Evolutionary conservation across 2,888 invertebrate genomes (phyloP).

Genomic region (Trachelus iudaicus): DNA sequence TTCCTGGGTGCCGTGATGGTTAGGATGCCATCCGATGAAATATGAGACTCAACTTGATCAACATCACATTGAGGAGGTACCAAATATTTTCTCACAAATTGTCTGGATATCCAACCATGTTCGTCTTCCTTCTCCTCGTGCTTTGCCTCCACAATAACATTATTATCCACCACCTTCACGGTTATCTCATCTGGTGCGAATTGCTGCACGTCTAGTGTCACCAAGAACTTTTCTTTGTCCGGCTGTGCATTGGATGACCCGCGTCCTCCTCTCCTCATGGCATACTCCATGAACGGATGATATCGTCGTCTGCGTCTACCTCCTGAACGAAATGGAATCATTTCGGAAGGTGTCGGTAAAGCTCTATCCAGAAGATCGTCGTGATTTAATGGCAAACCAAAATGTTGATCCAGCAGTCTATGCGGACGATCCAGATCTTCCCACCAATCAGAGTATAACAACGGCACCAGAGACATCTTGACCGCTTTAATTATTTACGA

Average conservation of each 20-base stretch:
- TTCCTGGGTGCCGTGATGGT: constrained; percentile 72
- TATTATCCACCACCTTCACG: constrained; percentile 77
- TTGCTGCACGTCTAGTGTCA: constrained; percentile 78
- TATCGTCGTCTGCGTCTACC: constrained; percentile 72
- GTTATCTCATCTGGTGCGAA: constrained; percentile 79
- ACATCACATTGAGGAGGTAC: constrained; percentile 79
- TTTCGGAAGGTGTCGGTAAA: constrained; percentile 42
- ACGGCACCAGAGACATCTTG: constrained; percentile 82
- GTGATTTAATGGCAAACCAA: constrained; percentile 75
- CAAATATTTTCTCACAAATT: constrained; percentile 78
- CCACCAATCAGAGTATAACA: constrained; percentile 86
- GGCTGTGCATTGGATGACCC: constrained; percentile 68
- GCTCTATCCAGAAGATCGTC: constrained; percentile 72
- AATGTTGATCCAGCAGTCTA: constrained; percentile 70
- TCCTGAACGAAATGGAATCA: constrained; percentile 44
- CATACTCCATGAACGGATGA: constrained; percentile 73
- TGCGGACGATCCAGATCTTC: constrained; percentile 74
- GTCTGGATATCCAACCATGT: constrained; percentile 78
- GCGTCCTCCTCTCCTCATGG: constrained; percentile 70
- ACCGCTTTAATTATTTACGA: background rate
- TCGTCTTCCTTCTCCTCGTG: constrained; percentile 79
- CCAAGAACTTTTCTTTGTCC: constrained; percentile 77
- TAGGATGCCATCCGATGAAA: constrained; percentile 79
- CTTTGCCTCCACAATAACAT: constrained; percentile 77
- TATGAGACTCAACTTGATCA: constrained; percentile 75